Percentiles rank a stretch among this genome's conserved stretches.
Evolutionary conservation across 2,113 vertebrate species (phyloP).

Genomic region (Saccopteryx leptura): DNA sequence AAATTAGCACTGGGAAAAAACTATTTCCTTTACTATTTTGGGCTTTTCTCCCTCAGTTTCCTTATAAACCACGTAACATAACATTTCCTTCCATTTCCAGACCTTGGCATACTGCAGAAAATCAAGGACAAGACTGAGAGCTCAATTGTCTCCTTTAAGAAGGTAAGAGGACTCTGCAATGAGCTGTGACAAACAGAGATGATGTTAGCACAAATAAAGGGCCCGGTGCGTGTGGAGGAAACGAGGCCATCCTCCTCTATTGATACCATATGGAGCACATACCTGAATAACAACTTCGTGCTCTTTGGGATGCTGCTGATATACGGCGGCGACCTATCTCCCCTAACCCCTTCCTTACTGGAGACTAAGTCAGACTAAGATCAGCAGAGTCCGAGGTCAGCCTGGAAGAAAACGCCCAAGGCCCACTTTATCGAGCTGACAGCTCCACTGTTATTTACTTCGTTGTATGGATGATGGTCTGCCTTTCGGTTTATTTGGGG

Average conservation of each 20-base stretch:
- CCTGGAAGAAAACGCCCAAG: conserved; percentile 34
- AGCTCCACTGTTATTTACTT: neutral
- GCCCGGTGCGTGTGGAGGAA: neutral
- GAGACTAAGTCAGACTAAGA: conserved; percentile 40
- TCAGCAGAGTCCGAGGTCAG: conserved; percentile 20
- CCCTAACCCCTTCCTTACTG: neutral
- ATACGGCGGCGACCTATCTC: neutral
- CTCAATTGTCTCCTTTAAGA: neutral
- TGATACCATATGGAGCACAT: conserved; percentile 55
- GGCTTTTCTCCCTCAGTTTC: neutral
- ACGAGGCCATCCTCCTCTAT: conserved; percentile 14
- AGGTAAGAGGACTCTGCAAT: neutral
- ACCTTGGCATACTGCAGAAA: neutral
- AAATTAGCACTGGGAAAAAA: conserved; percentile 57
- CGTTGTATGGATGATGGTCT: neutral
- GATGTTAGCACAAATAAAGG: neutral
- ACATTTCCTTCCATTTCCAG: conserved; percentile 5
- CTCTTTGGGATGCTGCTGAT: conserved; percentile 31
- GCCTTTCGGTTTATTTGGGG: neutral
- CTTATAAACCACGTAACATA: neutral
- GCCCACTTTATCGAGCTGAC: neutral
- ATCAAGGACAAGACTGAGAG: conserved; percentile 9
- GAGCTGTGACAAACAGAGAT: neutral
- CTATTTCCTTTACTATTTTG: neutral
- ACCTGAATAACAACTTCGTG: conserved; percentile 25